Percentiles rank a stretch among this genome's conserved stretches.
These are phyloP conservation scores for Bombus waltoni DNA, from an alignment of 1,140 invertebrate species.

Conservation along the genomic window DNA sequence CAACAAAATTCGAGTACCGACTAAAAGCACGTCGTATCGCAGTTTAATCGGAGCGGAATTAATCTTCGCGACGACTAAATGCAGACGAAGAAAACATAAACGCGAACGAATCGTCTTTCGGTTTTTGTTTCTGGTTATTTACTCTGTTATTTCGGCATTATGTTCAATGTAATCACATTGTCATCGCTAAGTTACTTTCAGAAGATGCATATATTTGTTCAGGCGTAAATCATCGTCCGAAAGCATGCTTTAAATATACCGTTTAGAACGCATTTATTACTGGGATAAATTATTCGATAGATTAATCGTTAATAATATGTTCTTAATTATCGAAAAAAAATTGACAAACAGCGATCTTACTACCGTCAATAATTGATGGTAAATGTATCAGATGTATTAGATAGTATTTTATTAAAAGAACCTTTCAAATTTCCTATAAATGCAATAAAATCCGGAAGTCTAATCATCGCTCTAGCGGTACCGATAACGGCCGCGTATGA, in stretches of 20 bases:
- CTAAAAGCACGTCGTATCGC: constrained; percentile 51
- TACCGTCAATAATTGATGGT: not conserved
- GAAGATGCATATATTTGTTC: not conserved
- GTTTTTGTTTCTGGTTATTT: constrained; percentile 35
- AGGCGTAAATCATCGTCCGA: not conserved
- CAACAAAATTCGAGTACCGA: constrained; percentile 59
- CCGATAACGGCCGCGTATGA: not conserved
- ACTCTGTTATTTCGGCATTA: not conserved
- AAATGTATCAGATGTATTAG: too few species aligned
- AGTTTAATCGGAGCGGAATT: constrained; percentile 67
- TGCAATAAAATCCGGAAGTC: too few species aligned
- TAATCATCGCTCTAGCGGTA: not conserved
- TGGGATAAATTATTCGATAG: not conserved
- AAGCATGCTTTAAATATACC: not conserved
- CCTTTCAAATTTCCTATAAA: too few species aligned
- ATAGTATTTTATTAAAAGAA: too few species aligned
- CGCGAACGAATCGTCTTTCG: constrained; percentile 49
- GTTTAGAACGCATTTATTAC: not conserved
- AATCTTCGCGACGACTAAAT: constrained; percentile 62
- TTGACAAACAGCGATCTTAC: not conserved
- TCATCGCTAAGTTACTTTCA: not conserved
- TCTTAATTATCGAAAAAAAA: not conserved
- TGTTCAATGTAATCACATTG: constrained; percentile 21
- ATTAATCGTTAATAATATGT: not conserved
- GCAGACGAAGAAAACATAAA: constrained; percentile 50